Base-by-base conservation (phyloP, 2,113 vertebrate genomes). In the Himantopus leucocephalus region DNA sequence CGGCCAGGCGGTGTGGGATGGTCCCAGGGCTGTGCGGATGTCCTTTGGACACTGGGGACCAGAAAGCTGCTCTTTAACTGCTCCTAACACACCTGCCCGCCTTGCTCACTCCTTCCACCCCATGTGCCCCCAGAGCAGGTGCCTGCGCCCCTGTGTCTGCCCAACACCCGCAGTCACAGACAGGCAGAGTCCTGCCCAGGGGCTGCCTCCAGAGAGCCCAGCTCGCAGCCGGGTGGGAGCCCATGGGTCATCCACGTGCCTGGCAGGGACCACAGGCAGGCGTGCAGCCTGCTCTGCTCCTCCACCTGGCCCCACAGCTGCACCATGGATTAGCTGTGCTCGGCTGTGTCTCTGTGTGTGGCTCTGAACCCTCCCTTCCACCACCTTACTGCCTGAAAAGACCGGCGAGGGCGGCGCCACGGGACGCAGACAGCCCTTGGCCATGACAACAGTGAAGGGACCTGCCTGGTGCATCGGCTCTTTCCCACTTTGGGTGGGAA, bases 381-480 rank as follows among this genome's bases (percentile, higher is more conserved):
- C 41, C 22, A 18, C 52, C 34, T 4, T 2, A 27, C 20, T 34
- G 67, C 70, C 48, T 5, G 27, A 39, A 34, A 26, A 17, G 39
- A 3, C 4, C 3, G 23, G 17, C 2, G 3, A 37, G 27, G 48
- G 26, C 1, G 1, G 15, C 2, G 3, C 30, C 58, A 30, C 34
- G 30, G 24, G 10, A 35, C 3, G 2, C 18, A 8, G 29, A 4
- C 23, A 56, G 35, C 45, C 30, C 43, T 53, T 2, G 3, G 32
- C 32, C 55, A 34, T 2, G 1, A n/a, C 14, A 30, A 9, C 0
- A 2, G 26, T 2, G 18, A 52, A 37, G 34, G n/a, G n/a, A 32
- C 7, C 13, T 0, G 0, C 53, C 6, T 21, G 14, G 8, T 5
- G 39, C 2, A 2, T 1, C 1, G 1, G 39, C n/a, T 52, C 17